Evolutionary conservation across 2,797 vertebrate genomes (phyloP), one percentile per base, ranked within the genome.

Genomic region (Luscinia megarhynchos): DNA sequence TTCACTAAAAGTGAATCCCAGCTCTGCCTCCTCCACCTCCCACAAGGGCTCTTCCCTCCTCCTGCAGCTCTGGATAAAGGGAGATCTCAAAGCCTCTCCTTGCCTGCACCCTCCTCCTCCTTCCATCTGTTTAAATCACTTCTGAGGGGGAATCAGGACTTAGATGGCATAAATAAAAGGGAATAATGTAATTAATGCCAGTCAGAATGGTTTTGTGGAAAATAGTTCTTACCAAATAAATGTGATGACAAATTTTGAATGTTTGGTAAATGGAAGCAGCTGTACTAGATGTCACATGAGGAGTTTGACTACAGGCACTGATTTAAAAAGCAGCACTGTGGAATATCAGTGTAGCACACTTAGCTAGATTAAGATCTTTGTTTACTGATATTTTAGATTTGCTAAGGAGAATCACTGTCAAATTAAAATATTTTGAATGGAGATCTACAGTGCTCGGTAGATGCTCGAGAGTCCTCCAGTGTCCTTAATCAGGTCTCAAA

Each of bases 221-320:
- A 93, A 93, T 29, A 90, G 88, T 84, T 93, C 68, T 95, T 95
- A 87, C 22, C 88, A 90, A 94, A 93, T 91, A 74, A 90, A 67
- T 68, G 59, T 93, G 88, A 89, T 93, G 92, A 85, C 84, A 92
- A 85, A 85, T 70, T 23, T 73, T 91, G 55, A 83, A 34, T 78
- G 79, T 90, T 86, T 81, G 73, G 87, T 81, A 91, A 94, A 95
- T 73, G 93, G 77, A 94, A 58, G 43, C 93, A 96, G 91, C 83
- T 94, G 73, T 84, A 88, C 46, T 40, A 27, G 64, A 75, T 75
- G 83, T 78, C 83, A 91, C 74, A 59, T 78, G 90, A 90, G 79
- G 66, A 81, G 23, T 43, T 62, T 80, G 70, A 89, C 82, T 93
- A 67, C 61, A 61, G 79, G 50, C 89, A 74, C 72, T 70, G 87